phyloP scores from a whole-genome alignment of 2,797 vertebrate species.

The Geotrypetes seraphini region DNA sequence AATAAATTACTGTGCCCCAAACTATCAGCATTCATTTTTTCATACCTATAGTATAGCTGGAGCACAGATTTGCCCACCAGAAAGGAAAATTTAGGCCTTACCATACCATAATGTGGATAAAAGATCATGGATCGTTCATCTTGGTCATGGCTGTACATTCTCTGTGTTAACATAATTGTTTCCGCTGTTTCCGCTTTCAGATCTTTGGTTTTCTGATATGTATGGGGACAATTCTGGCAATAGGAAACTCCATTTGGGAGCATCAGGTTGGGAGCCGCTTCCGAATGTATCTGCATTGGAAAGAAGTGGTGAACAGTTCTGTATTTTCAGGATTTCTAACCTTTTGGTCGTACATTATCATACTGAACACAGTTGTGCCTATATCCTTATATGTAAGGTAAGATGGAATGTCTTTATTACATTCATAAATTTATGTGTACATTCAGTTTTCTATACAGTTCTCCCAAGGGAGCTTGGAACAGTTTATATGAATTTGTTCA shows the following conservation, averaged over 20 bases:
- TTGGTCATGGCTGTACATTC: background rate
- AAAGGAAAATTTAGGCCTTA: no score
- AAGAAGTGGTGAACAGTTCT: slow-evolving; percentile 31
- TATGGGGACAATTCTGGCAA: slow-evolving; percentile 57
- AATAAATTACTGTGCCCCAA: no score
- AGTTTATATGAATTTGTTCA: no score
- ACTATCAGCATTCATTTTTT: no score
- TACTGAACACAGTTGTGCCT: slow-evolving; percentile 67
- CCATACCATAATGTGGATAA: no score
- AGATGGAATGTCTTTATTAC: no score
- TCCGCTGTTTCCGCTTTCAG: slow-evolving; percentile 35
- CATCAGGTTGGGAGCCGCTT: slow-evolving; percentile 44
- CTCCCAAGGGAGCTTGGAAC: no score
- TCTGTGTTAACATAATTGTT: slow-evolving; percentile 6
- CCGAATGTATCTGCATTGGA: slow-evolving; percentile 44
- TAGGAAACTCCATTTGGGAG: slow-evolving; percentile 66
- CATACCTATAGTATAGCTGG: no score
- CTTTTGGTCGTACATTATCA: slow-evolving; percentile 69
- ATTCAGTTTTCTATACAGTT: no score
- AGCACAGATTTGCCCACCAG: no score
- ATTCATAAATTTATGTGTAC: no score
- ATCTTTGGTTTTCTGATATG: slow-evolving; percentile 65
- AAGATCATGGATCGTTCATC: no score
- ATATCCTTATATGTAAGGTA: slow-evolving; percentile 70
- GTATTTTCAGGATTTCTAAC: slow-evolving; percentile 63